Conservation (phyloP, 2,797 vertebrate genomes). For the Microctenopoma lineatum region DNA sequence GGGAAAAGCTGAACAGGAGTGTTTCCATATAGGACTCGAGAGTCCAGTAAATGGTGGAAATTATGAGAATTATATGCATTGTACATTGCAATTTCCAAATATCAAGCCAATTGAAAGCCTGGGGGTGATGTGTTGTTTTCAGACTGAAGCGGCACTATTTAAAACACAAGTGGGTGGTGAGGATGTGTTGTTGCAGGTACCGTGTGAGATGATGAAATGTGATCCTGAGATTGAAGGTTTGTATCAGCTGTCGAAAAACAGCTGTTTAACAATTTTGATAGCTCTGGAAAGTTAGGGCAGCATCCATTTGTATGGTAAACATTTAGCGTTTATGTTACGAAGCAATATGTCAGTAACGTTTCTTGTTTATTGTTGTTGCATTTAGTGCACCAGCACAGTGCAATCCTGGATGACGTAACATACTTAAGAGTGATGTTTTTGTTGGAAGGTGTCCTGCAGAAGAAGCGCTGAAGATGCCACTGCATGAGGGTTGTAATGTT, state of each 20-base stretch:
- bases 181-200: constrained; percentile 9
- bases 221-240: not conserved
- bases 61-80: not conserved
- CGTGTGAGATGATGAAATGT: not conserved
- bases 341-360: not conserved
- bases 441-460: not conserved
- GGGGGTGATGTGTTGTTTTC: not conserved
- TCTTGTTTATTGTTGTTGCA: too few species aligned
- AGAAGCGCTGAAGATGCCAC: not conserved
- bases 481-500: not conserved
- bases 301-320: not conserved
- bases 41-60: not conserved
- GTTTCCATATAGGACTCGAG: not conserved
- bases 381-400: not conserved
- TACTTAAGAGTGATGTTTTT: not conserved
- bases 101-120: not conserved
- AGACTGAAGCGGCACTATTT: not conserved
- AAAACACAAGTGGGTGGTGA: constrained; percentile 1
- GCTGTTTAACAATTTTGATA: not conserved
- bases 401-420: not conserved
- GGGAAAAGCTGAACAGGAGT: not conserved
- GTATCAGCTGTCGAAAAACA: not conserved
- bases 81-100: not conserved
- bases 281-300: not conserved
- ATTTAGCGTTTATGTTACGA: not conserved